Base-by-base conservation (phyloP, 2,888 invertebrate species). In the Orgyia antiqua region DNA sequence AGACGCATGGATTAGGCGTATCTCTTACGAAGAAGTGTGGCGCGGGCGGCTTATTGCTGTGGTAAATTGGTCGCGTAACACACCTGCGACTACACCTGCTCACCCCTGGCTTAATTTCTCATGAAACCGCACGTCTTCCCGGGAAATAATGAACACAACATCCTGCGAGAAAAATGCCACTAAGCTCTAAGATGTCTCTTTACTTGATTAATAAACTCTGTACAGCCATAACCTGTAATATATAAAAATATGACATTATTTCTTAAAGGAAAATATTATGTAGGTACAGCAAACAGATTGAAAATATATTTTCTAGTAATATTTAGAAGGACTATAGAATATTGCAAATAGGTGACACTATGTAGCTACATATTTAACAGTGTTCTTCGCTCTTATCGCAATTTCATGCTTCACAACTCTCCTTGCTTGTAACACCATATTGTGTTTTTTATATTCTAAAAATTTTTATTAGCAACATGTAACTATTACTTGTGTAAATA, bases 41-140 rank as follows among this genome's bases (percentile, higher is more conserved):
- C 33, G 40, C 39, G 38, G 42, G 32, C 42, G 42, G 55, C 48
- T 65, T 64, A 62, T 59, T 57, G 52, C 58, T 61, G 61, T 56
- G 59, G 73, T 51, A 71, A 72, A 78, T 76, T 71, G 74, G 68
- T 62, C 64, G 56, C 58, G 50, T 43, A 45, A 45, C 47, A 55
- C 82, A 78, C 75, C 79, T 78, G 80, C 66, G 64, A 44, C 57
- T 43, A 40, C 77, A 74, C 76, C 77, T 77, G 74, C 70, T 61
- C 58, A 48, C 54, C 60, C 63, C 57, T 57, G 79, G 84, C 83
- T 84, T 84, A 84, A 83, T 84, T 79, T 80, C 83, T 83, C 80
- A 83, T 84, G 82, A 83, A 72, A 67, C 58, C 61, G 59, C 58
- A 59, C 63, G 68, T 70, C 61, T 70, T 62, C 65, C 55, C 54